Base-by-base conservation (phyloP, 2,797 vertebrate genomes). In the Pygocentrus nattereri region DNA sequence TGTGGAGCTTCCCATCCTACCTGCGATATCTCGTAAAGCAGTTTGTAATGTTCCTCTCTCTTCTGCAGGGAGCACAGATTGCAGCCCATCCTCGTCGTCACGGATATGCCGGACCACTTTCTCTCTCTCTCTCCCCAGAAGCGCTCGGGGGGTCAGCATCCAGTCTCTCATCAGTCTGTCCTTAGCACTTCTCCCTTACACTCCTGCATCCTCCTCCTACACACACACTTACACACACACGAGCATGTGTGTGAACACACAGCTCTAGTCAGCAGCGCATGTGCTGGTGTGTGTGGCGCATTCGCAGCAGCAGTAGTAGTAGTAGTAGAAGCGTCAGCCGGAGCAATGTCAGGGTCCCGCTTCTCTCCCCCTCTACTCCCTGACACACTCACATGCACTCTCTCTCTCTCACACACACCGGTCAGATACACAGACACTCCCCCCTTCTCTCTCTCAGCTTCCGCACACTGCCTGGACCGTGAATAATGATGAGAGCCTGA, bases 141-240 rank as follows among this genome's bases (percentile, higher is more conserved):
- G 93, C 90, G 92, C 95, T 94, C 95, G 92, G 95, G 95, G 96
- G 96, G 94, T 96, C 95, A 96, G 96, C 96, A 95, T 97, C 96
- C 96, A 94, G 95, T 91, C 95, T 97, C 94, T 98, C 97, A 99
- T 98, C 96, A 95, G 97, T 97, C 95, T 96, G 94, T 96, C 95
- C 92, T 93, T 92, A 93, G 93, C 94, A 91, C 89, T 87, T 86
- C 83, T 72, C 87, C 92, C 91, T 93, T 91, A 95, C 94, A 91
- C 94, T 94, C 91, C 88, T 91, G 93, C 93, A 93, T 92, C 91
- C 78, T 83, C 21, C 85, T 90, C 92, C 88, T 91, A 86, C 91
- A 83, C 84, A 89, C 80, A 84, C 89, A 27, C 90, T 90, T 90
- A 89, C 87, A 86, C 90, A 82, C 83, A 89, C 81, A 84, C n/a